Percentiles rank a stretch among this genome's conserved stretches.
phyloP scores from a whole-genome alignment of 2,113 vertebrate species.

The Phyllostomus discolor region DNA sequence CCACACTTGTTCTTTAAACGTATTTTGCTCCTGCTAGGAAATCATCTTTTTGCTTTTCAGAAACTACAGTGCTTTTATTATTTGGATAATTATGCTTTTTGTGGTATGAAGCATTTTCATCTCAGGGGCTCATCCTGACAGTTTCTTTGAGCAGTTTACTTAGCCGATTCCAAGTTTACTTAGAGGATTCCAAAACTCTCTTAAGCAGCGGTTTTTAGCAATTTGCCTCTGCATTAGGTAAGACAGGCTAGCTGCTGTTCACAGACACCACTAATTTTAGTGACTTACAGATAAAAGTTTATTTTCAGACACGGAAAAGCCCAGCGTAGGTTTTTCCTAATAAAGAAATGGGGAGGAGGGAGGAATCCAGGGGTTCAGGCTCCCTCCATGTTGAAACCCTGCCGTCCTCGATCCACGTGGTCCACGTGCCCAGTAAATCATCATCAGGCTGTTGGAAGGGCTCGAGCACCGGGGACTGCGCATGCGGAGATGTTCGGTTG shows the following conservation, averaged over 20 bases:
- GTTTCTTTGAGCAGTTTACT: not conserved
- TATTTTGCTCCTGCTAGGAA: not conserved
- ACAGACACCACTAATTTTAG: not conserved
- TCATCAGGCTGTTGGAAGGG: not conserved
- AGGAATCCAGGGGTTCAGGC: not conserved
- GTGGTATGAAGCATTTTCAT: not conserved
- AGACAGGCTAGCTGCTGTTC: not conserved
- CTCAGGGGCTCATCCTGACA: not conserved
- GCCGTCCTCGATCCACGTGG: rapidly evolving
- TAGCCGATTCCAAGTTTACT: not conserved
- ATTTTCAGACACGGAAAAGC: not conserved
- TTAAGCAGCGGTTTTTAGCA: not conserved
- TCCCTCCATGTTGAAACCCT: rapidly evolving
- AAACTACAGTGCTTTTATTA: not conserved
- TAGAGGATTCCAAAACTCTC: not conserved
- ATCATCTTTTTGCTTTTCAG: not conserved
- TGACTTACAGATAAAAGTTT: not conserved
- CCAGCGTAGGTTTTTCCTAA: not conserved
- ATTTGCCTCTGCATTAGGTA: not conserved
- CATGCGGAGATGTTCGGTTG: rapidly evolving
- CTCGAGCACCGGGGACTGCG: not conserved
- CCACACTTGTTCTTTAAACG: not conserved
- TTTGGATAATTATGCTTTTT: not conserved
- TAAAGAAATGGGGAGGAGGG: not conserved
- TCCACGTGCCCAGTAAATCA: not conserved